These are phyloP conservation scores for Listronotus oregonensis DNA, from an alignment of 1,140 invertebrate species.

Conservation along the genomic window DNA sequence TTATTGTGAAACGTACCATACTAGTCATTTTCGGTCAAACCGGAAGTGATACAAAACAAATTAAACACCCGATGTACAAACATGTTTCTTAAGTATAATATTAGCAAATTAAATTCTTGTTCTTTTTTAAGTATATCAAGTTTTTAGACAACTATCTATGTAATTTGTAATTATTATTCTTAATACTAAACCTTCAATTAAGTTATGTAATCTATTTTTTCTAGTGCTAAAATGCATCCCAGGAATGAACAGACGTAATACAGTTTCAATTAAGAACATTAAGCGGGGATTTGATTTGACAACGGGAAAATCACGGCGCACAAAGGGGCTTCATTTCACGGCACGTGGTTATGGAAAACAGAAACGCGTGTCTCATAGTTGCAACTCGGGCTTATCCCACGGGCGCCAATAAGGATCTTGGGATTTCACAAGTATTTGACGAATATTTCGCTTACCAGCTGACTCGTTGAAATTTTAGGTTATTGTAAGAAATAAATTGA, in stretches of 20 bases:
- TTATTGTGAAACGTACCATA: too few relatives aligned
- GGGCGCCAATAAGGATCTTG: slow-evolving; percentile 18
- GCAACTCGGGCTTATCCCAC: slow-evolving; percentile 46
- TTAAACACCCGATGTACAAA: too few relatives aligned
- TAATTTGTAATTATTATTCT: too few relatives aligned
- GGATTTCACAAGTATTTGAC: slow-evolving; percentile 2
- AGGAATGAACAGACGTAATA: slow-evolving; percentile 36
- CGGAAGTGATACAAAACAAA: too few relatives aligned
- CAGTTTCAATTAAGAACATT: slow-evolving; percentile 53
- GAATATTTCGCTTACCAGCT: slow-evolving; percentile 27
- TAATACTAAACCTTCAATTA: too few relatives aligned
- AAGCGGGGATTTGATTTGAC: slow-evolving; percentile 49
- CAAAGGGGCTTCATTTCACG: slow-evolving; percentile 50
- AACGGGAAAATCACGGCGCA: slow-evolving; percentile 49
- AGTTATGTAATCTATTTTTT: too few relatives aligned
- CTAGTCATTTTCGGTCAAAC: too few relatives aligned
- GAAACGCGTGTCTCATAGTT: slow-evolving; percentile 45
- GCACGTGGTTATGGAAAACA: slow-evolving; percentile 53
- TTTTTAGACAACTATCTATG: too few relatives aligned
- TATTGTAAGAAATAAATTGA: too few relatives aligned
- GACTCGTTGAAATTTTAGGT: background rate
- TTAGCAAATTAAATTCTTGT: too few relatives aligned
- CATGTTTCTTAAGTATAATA: too few relatives aligned
- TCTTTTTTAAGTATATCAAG: too few relatives aligned
- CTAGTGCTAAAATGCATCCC: slow-evolving; percentile 12